Evolutionary conservation across 2,888 invertebrate genomes (phyloP).

Genomic region (Toxonevra muliebris): DNA sequence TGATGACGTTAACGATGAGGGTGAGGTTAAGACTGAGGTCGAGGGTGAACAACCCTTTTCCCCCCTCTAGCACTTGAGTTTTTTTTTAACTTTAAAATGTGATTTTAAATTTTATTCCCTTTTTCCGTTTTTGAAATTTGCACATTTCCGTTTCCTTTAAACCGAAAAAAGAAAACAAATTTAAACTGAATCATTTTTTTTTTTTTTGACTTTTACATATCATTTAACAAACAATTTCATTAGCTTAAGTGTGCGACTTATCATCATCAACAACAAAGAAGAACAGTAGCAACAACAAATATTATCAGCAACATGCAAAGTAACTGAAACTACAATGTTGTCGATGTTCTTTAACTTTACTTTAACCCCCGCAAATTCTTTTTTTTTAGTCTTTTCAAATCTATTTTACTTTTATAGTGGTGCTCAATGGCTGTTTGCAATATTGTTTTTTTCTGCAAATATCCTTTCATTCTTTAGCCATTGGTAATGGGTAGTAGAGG

Average conservation of each 20-base stretch:
- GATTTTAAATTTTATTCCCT: conserved; percentile 31
- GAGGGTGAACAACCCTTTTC: not conserved
- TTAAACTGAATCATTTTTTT: not conserved
- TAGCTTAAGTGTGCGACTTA: conserved; percentile 51
- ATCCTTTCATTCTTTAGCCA: not conserved
- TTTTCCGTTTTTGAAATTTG: conserved; percentile 36
- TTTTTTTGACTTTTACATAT: conserved; percentile 54
- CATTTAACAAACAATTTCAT: conserved; percentile 63
- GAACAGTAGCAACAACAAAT: conserved; percentile 17
- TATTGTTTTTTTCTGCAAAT: conserved; percentile 5
- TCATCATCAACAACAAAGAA: conserved; percentile 21
- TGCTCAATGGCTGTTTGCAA: conserved; percentile 1
- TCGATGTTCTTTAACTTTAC: not conserved
- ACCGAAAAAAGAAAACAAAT: conserved; percentile 8
- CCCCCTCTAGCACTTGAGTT: conserved; percentile 9
- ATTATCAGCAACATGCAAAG: conserved; percentile 19
- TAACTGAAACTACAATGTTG: not conserved
- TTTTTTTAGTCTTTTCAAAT: not conserved
- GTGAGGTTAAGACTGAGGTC: too few relatives aligned
- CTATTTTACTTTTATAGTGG: not conserved
- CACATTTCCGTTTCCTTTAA: conserved; percentile 38
- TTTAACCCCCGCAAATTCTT: not conserved
- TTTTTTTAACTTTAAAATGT: conserved; percentile 22
- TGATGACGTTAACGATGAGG: too few relatives aligned
- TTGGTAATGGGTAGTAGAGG: too few relatives aligned